Evolutionary conservation across 2,113 vertebrate genomes (phyloP).

Genomic region (Mobula hypostoma): DNA sequence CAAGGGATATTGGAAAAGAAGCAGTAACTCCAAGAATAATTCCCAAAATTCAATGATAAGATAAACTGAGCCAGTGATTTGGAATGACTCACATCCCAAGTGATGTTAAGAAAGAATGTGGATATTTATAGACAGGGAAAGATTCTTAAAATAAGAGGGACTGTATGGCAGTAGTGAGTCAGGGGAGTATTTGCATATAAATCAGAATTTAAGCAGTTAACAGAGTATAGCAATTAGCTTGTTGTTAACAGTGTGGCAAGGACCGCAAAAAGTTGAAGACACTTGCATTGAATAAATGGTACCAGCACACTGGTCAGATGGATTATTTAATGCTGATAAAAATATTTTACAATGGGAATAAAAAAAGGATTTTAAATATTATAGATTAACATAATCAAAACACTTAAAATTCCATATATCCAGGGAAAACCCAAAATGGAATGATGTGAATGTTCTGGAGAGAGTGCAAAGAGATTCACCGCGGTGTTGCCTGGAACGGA

Average conservation of each 20-base stretch:
- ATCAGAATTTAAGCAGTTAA: no score
- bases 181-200: no score
- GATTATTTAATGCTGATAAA: neutral
- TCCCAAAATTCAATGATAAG: neutral
- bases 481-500: no score
- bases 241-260: neutral
- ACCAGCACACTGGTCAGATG: neutral
- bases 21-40: neutral
- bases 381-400: no score
- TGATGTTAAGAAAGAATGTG: neutral
- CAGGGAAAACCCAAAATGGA: no score
- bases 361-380: no score
- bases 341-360: no score
- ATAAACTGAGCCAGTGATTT: neutral
- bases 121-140: neutral
- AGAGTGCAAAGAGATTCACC: no score
- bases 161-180: no score
- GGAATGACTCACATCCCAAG: neutral
- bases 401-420: no score
- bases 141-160: no score
- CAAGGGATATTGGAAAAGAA: neutral
- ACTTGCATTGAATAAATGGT: neutral
- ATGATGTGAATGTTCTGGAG: no score
- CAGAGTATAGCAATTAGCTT: neutral
- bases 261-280: neutral